Conservation (phyloP, 2,113 vertebrate genomes). For the Bucco capensis region DNA sequence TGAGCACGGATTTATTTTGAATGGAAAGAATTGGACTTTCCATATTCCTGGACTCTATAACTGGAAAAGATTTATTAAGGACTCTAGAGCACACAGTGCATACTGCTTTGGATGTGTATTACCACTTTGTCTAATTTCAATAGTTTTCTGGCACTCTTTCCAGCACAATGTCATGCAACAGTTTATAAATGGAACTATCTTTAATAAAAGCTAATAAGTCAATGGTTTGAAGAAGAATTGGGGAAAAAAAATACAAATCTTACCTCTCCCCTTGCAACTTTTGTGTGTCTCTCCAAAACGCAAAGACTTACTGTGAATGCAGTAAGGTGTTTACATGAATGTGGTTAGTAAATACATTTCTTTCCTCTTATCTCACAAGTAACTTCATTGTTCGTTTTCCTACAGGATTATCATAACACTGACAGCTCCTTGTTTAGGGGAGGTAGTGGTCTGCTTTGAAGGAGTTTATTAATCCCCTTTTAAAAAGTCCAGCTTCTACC, state of each 20-base stretch:
- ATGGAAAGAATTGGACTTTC: constrained; percentile 35
- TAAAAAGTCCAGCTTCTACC: background rate
- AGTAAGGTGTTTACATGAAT: background rate
- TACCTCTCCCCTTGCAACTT: background rate
- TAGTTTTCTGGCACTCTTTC: constrained; percentile 21
- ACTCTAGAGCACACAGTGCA: background rate
- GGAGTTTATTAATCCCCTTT: background rate
- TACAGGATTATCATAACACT: background rate
- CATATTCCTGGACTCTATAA: constrained; percentile 29
- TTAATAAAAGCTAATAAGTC: background rate
- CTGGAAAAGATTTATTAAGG: constrained; percentile 43
- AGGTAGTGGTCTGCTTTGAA: background rate
- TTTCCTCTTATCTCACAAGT: background rate
- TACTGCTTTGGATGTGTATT: constrained; percentile 34
- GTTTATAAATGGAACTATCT: background rate
- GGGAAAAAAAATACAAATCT: background rate
- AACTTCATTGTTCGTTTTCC: background rate
- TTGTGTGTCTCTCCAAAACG: background rate
- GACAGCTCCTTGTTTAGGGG: background rate
- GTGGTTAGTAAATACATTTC: background rate
- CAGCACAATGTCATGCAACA: background rate
- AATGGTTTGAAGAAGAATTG: background rate
- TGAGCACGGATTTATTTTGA: constrained; percentile 18
- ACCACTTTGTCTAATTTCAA: background rate
- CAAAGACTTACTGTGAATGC: background rate